Evolutionary conservation across 2,888 invertebrate genomes (phyloP).

Genomic region (Biston betularia): DNA sequence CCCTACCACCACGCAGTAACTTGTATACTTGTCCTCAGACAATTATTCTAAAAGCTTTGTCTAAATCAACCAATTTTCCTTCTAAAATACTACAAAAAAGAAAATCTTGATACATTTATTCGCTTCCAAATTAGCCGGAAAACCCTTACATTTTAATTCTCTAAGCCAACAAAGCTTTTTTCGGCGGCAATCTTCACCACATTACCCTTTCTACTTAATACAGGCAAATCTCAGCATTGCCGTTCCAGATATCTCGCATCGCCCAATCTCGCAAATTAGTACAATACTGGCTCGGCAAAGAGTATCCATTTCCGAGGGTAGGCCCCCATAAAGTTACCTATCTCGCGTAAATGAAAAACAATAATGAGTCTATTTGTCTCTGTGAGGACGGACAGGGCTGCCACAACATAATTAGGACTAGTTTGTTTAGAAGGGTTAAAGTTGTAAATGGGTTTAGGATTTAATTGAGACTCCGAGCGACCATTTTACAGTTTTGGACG

Average conservation of each 20-base stretch:
- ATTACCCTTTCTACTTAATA: slow-evolving; percentile 31
- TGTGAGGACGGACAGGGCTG: slow-evolving; percentile 37
- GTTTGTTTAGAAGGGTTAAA: slow-evolving; percentile 38
- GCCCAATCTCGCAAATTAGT: slow-evolving; percentile 52
- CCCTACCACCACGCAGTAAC: too few relatives aligned
- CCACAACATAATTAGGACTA: slow-evolving; percentile 45
- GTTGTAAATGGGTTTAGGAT: slow-evolving; percentile 30
- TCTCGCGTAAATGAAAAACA: slow-evolving; percentile 62
- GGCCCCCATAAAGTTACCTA: slow-evolving; percentile 32
- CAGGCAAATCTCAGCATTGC: slow-evolving; percentile 30
- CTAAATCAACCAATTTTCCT: too few relatives aligned
- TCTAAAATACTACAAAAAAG: too few relatives aligned
- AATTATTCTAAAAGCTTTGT: too few relatives aligned
- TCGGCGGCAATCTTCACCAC: slow-evolving; percentile 28
- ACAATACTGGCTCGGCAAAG: slow-evolving; percentile 52
- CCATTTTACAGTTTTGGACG: not conserved
- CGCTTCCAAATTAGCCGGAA: slow-evolving; percentile 5
- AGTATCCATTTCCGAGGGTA: slow-evolving; percentile 40
- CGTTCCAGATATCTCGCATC: slow-evolving; percentile 32
- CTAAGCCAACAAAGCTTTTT: slow-evolving; percentile 25
- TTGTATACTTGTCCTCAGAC: too few relatives aligned
- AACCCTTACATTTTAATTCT: slow-evolving; percentile 10
- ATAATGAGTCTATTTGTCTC: slow-evolving; percentile 64
- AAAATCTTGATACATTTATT: slow-evolving; percentile 2
- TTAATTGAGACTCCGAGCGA: slow-evolving; percentile 22